Conservation (phyloP, 2,113 vertebrate genomes). For the Cryptomyrus ogoouensis region DNA sequence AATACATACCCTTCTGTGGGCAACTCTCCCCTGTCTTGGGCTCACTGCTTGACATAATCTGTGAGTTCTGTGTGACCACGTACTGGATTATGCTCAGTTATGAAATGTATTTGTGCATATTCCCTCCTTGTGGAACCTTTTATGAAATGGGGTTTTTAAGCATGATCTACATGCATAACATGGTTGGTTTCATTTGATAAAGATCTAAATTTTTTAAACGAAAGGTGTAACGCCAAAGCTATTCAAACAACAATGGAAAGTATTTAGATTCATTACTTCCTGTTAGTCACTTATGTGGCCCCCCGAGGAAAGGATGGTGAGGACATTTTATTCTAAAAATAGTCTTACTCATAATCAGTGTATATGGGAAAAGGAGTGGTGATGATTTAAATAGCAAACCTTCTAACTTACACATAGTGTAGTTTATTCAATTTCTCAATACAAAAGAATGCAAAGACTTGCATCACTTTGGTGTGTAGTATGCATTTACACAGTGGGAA, state of each 20-base stretch:
- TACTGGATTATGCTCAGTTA: background rate
- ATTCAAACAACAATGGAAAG: background rate
- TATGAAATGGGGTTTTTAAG: background rate
- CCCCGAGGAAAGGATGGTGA: background rate
- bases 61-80: background rate
- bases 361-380: background rate
- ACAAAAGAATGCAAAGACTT: background rate
- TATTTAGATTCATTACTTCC: background rate
- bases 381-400: background rate
- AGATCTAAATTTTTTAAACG: background rate
- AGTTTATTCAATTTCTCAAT: background rate
- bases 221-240: background rate
- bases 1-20: background rate
- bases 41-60: background rate
- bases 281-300: background rate
- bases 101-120: background rate
- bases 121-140: background rate
- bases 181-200: background rate
- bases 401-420: background rate
- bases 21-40: background rate
- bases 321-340: background rate
- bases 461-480: background rate
- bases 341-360: background rate
- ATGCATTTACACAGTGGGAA: background rate
- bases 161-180: background rate